phyloP scores from a whole-genome alignment of 2,113 vertebrate species.

The Microcebus lehilahytsara region DNA sequence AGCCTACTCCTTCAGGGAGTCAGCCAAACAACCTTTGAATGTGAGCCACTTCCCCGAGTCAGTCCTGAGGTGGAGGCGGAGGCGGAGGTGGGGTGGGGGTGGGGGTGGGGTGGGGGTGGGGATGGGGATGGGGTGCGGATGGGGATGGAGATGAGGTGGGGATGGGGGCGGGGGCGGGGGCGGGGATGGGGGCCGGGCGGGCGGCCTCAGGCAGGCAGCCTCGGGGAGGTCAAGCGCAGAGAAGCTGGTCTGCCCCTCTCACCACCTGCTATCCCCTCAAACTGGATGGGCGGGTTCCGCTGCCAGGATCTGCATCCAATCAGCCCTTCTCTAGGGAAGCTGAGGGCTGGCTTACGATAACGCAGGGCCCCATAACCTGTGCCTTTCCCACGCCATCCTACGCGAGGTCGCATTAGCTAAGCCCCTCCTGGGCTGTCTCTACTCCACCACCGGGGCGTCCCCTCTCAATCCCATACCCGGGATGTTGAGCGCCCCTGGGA shows the following conservation, averaged over 20 bases:
- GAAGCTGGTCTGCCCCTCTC: neutral
- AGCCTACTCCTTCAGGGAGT: neutral
- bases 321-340: neutral
- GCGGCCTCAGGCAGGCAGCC: neutral
- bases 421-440: neutral
- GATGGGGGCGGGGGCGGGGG: neutral
- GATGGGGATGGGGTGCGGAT: no score
- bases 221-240: neutral
- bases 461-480: slow-evolving; percentile 15
- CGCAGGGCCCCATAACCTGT: no score
- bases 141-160: no score
- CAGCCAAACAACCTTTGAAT: neutral
- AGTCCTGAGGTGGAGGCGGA: no score
- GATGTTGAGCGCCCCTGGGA: slow-evolving; percentile 69
- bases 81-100: no score
- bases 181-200: neutral
- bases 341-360: neutral
- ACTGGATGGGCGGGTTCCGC: neutral
- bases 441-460: neutral
- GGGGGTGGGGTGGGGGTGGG: neutral
- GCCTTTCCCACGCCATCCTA: neutral
- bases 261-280: neutral
- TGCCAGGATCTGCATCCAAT: neutral
- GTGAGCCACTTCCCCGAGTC: neutral
- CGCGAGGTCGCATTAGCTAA: neutral